phyloP scores from a whole-genome alignment of 2,888 invertebrate genomes.

The Trachelus troglodyta region DNA sequence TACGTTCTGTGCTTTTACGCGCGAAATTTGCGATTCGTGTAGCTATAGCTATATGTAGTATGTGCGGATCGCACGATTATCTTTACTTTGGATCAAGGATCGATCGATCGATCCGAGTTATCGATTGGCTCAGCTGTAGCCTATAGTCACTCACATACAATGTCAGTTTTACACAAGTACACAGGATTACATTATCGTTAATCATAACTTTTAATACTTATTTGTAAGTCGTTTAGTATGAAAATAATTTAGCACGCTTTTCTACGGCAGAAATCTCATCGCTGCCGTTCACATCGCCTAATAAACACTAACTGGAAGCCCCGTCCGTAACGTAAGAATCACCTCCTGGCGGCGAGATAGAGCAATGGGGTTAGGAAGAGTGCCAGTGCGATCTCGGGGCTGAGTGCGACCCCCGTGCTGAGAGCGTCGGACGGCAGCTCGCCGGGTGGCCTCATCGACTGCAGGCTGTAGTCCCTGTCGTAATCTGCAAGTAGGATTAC shows the following conservation, averaged over 20 bases:
- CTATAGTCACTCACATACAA: not conserved
- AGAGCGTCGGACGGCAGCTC: constrained; percentile 42
- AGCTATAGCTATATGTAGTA: not conserved
- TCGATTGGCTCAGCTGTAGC: not conserved
- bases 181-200: constrained; percentile 4
- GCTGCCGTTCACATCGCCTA: constrained; percentile 25
- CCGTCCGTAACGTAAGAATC: constrained; percentile 54
- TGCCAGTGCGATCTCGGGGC: constrained; percentile 39
- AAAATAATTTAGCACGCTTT: constrained; percentile 57
- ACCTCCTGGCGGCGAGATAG: constrained; percentile 53
- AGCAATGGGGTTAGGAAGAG: constrained; percentile 49
- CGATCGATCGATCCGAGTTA: not conserved
- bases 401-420: constrained; percentile 36
- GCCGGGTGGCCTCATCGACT: constrained; percentile 54
- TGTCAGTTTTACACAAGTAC: not conserved
- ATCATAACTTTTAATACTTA: constrained; percentile 25
- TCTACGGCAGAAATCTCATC: constrained; percentile 25
- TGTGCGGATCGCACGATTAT: not conserved
- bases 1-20: not conserved
- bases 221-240: constrained; percentile 54
- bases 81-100: not conserved
- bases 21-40: not conserved
- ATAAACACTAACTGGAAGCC: constrained; percentile 62
- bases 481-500: constrained; percentile 53
- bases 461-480: constrained; percentile 48